phyloP scores from a whole-genome alignment of 2,888 invertebrate species.

The Eudasyphora cyanicolor region DNA sequence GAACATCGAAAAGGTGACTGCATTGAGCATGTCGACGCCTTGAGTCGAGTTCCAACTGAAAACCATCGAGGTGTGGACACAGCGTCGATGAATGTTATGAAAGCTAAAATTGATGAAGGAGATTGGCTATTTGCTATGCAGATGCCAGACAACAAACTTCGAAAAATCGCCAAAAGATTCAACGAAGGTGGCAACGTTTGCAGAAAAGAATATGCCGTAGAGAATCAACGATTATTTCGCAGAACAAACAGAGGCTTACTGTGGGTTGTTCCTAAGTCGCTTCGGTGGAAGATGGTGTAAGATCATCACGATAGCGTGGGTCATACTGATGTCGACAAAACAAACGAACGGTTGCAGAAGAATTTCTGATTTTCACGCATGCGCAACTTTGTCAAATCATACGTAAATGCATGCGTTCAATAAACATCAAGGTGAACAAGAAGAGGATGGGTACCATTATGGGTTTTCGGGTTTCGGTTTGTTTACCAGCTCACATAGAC shows the following conservation, averaged over 20 bases:
- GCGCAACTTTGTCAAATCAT: constrained; percentile 74
- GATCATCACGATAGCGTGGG: constrained; percentile 60
- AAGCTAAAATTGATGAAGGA: background rate
- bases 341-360: constrained; percentile 67
- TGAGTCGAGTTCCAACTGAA: constrained; percentile 43
- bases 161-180: too few species aligned
- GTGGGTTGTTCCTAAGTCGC: constrained; percentile 44
- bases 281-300: constrained; percentile 20
- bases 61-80: background rate
- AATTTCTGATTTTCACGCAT: constrained; percentile 78
- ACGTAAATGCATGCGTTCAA: constrained; percentile 69
- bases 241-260: too few species aligned
- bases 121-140: background rate
- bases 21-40: constrained; percentile 49
- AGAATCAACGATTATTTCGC: too few species aligned
- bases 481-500: too few species aligned
- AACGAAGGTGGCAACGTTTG: too few species aligned
- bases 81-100: background rate
- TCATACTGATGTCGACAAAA: constrained; percentile 65
- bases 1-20: constrained; percentile 33
- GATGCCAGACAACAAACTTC: too few species aligned
- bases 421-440: constrained; percentile 69
- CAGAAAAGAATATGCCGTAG: too few species aligned
- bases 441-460: too few species aligned
- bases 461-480: too few species aligned